Evolutionary conservation across 2,888 invertebrate genomes (phyloP).

Genomic region (Micoletzkya japonica): DNA sequence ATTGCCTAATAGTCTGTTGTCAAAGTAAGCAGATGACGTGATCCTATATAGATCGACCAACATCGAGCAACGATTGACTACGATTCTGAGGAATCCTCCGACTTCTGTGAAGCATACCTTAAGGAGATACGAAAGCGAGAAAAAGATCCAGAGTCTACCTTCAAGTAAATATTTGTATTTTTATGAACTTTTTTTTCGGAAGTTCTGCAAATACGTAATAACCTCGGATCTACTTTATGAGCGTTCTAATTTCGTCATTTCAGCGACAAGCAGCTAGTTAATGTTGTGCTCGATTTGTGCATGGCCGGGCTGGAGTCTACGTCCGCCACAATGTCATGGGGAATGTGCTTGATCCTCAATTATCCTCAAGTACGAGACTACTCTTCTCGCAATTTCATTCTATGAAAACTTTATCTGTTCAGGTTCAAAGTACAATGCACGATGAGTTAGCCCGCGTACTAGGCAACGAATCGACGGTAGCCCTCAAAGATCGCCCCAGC

Average conservation of each 20-base stretch:
- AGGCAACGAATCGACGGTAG: conserved; percentile 9
- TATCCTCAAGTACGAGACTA: conserved; percentile 25
- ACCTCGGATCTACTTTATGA: neutral
- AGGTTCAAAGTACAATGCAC: conserved; percentile 34
- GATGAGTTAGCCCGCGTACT: conserved; percentile 36
- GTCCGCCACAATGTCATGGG: conserved; percentile 42
- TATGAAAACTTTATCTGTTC: neutral
- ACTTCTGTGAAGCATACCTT: conserved; percentile 2
- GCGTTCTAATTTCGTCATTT: neutral
- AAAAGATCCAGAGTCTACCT: neutral
- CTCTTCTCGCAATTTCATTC: neutral
- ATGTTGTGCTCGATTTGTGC: conserved; percentile 36
- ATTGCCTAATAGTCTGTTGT: neutral
- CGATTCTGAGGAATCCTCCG: neutral
- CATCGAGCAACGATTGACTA: neutral
- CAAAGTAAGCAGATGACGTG: neutral
- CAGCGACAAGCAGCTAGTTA: conserved; percentile 16
- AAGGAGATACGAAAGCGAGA: neutral
- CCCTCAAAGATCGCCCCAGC: no score
- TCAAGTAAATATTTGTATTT: no score
- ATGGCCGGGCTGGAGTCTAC: conserved; percentile 46
- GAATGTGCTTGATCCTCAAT: conserved; percentile 33
- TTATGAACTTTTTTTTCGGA: no score
- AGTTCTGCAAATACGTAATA: no score
- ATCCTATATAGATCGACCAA: neutral